These are phyloP conservation scores for Enteromius mattozi DNA, from an alignment of 2,797 vertebrate species.

Conservation along the genomic window DNA sequence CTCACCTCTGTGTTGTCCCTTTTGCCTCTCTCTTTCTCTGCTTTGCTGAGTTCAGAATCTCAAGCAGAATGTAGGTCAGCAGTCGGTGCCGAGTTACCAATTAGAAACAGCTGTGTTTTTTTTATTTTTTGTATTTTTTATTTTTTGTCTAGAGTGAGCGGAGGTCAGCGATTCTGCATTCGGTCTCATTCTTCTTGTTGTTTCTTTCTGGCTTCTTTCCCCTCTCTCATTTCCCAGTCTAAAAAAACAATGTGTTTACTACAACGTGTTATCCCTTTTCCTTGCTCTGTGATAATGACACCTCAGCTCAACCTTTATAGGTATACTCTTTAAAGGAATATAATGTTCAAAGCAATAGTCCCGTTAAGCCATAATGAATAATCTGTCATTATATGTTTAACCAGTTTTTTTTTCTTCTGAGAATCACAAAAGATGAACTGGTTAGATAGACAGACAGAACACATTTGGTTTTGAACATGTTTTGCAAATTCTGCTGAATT, in stretches of 20 bases:
- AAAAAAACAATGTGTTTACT: neutral
- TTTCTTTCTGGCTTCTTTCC: slow-evolving; percentile 22
- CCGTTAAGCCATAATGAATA: neutral
- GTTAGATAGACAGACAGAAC: no score
- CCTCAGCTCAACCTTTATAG: neutral
- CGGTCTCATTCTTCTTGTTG: neutral
- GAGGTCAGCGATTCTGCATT: slow-evolving; percentile 37
- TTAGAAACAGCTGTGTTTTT: slow-evolving; percentile 82
- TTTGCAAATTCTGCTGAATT: no score
- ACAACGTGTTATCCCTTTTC: neutral
- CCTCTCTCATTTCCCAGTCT: neutral
- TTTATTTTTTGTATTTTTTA: slow-evolving; percentile 22
- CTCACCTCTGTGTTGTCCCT: slow-evolving; percentile 66
- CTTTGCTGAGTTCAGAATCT: slow-evolving; percentile 77
- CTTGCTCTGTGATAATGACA: neutral
- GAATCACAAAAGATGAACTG: neutral
- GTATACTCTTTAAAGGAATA: neutral
- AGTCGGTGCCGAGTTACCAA: slow-evolving; percentile 80
- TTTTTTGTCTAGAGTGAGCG: slow-evolving; percentile 23
- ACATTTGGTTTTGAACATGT: no score
- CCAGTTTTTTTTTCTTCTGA: neutral
- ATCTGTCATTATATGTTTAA: slow-evolving; percentile 13
- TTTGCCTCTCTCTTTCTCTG: slow-evolving; percentile 60
- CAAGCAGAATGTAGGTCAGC: slow-evolving; percentile 83
- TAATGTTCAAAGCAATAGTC: neutral